A percentile compares a stretch with the other conserved stretches of the same genome.
phyloP scores from a whole-genome alignment of 2,888 invertebrate species.

The Kryphioiulus occultus region DNA sequence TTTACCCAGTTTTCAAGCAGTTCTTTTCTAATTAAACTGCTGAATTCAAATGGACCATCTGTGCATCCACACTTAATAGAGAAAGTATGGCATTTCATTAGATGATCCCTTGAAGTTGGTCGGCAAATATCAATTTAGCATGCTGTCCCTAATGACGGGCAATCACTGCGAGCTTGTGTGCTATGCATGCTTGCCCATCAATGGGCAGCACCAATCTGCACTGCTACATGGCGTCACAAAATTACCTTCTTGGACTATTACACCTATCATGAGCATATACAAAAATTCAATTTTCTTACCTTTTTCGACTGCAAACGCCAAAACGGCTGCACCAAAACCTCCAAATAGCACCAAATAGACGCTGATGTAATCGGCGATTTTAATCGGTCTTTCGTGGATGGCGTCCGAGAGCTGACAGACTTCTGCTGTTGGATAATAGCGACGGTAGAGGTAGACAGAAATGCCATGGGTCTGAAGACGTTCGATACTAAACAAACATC shows the following conservation, averaged over 20 bases:
- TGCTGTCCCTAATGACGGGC: too few relatives aligned
- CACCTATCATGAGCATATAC: too few relatives aligned
- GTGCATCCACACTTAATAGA: too few relatives aligned
- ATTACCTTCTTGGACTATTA: too few relatives aligned
- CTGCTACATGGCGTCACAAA: too few relatives aligned
- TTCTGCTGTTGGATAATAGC: constrained; percentile 44
- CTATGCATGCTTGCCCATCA: neutral
- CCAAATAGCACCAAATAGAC: neutral
- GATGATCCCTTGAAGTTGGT: too few relatives aligned
- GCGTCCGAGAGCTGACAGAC: constrained; percentile 30
- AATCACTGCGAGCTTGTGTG: neutral
- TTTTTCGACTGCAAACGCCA: neutral
- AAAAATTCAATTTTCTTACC: constrained; percentile 13
- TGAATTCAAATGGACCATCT: too few relatives aligned
- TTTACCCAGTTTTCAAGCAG: too few relatives aligned
- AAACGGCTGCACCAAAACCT: neutral
- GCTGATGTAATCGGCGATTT: constrained; percentile 18
- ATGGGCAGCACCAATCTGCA: neutral
- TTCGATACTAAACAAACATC: constrained; percentile 7
- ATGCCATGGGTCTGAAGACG: constrained; percentile 35
- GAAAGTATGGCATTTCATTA: too few relatives aligned
- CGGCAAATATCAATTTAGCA: too few relatives aligned
- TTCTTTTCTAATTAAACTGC: too few relatives aligned
- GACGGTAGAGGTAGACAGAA: constrained; percentile 35
- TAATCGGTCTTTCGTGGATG: constrained; percentile 13